Percentiles rank a stretch among this genome's conserved stretches.
phyloP scores from a whole-genome alignment of 2,113 vertebrate species.

The Pholis gunnellus region DNA sequence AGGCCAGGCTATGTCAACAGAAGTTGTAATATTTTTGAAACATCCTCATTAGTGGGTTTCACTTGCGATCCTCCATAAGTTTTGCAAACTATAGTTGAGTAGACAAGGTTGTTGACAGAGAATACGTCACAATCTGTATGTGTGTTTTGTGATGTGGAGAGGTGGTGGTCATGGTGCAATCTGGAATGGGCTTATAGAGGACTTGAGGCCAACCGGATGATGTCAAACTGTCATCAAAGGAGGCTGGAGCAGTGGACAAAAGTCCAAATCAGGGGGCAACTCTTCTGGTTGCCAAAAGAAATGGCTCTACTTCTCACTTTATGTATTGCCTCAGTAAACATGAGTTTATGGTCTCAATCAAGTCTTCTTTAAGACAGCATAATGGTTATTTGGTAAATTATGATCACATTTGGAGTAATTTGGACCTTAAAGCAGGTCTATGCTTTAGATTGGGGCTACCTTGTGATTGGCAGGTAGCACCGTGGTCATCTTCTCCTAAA shows the following conservation, averaged over 20 bases:
- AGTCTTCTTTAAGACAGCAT: too few species aligned
- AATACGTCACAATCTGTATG: constrained; percentile 15
- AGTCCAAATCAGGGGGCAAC: neutral
- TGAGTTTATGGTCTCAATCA: too few species aligned
- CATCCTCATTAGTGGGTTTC: constrained; percentile 54
- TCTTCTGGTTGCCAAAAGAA: neutral
- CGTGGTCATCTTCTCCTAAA: neutral
- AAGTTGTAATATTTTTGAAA: constrained; percentile 55
- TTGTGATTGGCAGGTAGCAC: neutral
- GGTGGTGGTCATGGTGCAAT: neutral
- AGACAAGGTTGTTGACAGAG: constrained; percentile 22
- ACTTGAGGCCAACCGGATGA: constrained; percentile 6
- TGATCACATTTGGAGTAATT: neutral
- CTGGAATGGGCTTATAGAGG: neutral
- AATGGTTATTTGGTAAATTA: too few species aligned
- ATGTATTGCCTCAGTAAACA: neutral
- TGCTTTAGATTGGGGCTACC: neutral
- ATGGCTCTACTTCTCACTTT: neutral
- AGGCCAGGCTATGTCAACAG: constrained; percentile 29
- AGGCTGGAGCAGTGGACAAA: constrained; percentile 19
- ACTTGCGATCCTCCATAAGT: neutral
- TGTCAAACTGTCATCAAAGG: constrained; percentile 11
- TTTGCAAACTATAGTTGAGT: constrained; percentile 10
- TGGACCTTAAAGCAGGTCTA: neutral
- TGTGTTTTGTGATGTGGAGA: neutral